Conservation (phyloP, 1,140 invertebrate species). For the Microplitis mediator region DNA sequence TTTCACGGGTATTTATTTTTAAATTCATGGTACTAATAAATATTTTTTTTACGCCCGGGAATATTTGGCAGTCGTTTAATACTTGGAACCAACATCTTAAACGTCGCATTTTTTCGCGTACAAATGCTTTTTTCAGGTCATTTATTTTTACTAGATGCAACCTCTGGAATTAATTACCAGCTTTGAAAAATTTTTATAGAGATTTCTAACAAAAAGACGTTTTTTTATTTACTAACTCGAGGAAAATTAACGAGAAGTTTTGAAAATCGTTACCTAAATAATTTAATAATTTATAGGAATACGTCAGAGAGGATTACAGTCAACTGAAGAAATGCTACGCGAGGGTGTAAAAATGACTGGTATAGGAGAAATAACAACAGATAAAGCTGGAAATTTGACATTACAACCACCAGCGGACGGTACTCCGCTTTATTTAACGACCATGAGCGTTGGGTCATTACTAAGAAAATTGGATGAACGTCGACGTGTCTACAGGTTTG, state of each 20-base stretch:
- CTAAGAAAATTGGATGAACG: constrained; percentile 72
- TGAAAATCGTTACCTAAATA: too few relatives aligned
- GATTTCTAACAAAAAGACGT: too few relatives aligned
- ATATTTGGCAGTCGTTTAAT: too few relatives aligned
- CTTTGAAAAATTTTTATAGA: too few relatives aligned
- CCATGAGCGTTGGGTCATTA: constrained; percentile 70
- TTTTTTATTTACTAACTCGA: too few relatives aligned
- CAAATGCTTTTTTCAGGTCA: too few relatives aligned
- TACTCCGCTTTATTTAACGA: constrained; percentile 75
- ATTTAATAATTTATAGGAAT: constrained; percentile 51
- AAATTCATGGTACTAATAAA: not conserved
- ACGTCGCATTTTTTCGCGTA: too few relatives aligned
- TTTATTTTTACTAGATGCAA: too few relatives aligned
- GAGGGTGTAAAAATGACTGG: constrained; percentile 78
- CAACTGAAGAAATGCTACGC: constrained; percentile 78
- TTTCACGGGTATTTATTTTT: constrained; percentile 65
- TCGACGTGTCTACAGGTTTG: constrained; percentile 66
- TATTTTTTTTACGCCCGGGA: not conserved
- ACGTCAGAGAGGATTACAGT: constrained; percentile 76
- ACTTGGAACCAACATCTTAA: too few relatives aligned
- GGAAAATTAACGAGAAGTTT: too few relatives aligned
- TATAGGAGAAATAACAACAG: constrained; percentile 70
- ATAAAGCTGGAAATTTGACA: constrained; percentile 64
- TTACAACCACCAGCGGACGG: constrained; percentile 73
- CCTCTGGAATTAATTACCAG: too few relatives aligned